Conservation (phyloP, 2,113 vertebrate genomes). For the Syngnathus floridae region DNA sequence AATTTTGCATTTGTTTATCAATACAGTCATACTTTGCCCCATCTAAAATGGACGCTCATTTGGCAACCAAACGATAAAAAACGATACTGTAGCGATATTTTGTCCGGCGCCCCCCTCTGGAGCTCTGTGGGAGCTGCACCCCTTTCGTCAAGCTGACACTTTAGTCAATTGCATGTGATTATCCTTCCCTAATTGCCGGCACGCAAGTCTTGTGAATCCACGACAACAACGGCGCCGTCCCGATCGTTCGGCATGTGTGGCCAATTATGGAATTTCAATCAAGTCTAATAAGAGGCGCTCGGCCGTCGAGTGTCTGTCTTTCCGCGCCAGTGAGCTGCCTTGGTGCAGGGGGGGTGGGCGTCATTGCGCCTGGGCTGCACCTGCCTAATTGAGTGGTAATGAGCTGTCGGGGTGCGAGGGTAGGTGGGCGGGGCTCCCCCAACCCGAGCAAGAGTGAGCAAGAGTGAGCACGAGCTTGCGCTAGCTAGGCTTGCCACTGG, state of each 20-base stretch:
- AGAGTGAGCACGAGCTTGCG: conserved; percentile 18
- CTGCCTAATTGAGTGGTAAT: conserved; percentile 74
- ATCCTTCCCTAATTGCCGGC: conserved; percentile 39
- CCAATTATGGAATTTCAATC: conserved; percentile 70
- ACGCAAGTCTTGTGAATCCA: conserved; percentile 60
- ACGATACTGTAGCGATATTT: no score
- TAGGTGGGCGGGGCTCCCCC: conserved; percentile 19
- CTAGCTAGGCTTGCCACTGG: not conserved
- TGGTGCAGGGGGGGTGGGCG: conserved; percentile 6
- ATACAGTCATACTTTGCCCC: no score
- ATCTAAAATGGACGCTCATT: no score
- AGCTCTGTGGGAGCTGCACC: conserved; percentile 7
- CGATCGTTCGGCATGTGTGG: conserved; percentile 38
- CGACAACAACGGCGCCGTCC: conserved; percentile 53
- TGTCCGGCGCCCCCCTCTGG: not conserved
- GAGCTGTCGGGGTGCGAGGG: conserved; percentile 63
- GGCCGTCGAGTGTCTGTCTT: conserved; percentile 67
- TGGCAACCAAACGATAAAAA: no score
- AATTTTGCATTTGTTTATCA: no score
- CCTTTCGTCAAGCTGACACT: conserved; percentile 55
- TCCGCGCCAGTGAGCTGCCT: conserved; percentile 42
- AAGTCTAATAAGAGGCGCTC: conserved; percentile 17
- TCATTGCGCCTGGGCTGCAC: conserved; percentile 57
- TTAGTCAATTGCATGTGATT: not conserved
- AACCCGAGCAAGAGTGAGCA: conserved; percentile 48